phyloP scores from a whole-genome alignment of 2,113 vertebrate genomes.

The Coracopsis vasa region DNA sequence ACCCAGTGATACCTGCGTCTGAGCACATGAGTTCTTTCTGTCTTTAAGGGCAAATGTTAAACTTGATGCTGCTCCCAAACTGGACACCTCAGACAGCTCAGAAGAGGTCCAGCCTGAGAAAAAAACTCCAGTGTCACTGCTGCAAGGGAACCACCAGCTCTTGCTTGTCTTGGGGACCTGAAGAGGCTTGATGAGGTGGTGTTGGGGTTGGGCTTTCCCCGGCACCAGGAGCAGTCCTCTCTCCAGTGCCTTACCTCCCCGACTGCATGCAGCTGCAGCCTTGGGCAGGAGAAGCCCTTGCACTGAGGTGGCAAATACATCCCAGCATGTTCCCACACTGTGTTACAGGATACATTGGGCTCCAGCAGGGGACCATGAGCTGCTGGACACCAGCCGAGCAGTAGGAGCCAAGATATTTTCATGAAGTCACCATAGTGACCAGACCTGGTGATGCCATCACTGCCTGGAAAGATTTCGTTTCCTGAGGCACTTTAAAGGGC shows the following conservation, averaged over 20 bases:
- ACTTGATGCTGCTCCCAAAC: fast-evolving
- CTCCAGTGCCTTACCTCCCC: not conserved
- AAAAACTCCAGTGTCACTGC: not conserved
- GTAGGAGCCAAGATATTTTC: not conserved
- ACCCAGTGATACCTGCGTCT: not conserved
- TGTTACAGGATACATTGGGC: not conserved
- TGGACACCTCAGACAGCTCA: not conserved
- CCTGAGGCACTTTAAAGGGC: not conserved
- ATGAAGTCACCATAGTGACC: not conserved
- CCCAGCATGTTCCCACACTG: not conserved
- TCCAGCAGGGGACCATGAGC: not conserved
- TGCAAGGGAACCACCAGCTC: not conserved
- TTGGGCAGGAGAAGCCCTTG: not conserved
- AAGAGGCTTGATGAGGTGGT: fast-evolving
- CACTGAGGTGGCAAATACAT: not conserved
- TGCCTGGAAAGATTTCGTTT: not conserved
- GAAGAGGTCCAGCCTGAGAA: not conserved
- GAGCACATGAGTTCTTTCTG: not conserved
- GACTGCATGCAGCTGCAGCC: not conserved
- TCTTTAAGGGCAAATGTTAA: not conserved
- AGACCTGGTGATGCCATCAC: not conserved
- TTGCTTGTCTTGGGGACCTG: not conserved
- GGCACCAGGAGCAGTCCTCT: not conserved
- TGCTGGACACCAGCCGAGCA: not conserved
- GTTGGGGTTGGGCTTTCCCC: not conserved